Conservation (phyloP, 1,140 invertebrate genomes). For the Drosophila aff. region DNA sequence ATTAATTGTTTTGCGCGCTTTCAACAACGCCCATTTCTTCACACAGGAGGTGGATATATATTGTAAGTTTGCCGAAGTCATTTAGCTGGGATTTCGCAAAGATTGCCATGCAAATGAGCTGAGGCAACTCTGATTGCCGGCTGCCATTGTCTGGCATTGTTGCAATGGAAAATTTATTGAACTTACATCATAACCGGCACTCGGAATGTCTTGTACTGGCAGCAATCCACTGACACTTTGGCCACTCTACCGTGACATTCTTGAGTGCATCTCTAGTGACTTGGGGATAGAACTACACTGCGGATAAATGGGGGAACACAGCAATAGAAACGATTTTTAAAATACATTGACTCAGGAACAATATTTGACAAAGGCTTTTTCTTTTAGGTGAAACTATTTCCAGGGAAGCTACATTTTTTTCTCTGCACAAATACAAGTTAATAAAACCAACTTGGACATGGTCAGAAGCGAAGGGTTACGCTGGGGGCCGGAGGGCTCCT, state of each 20-base stretch:
- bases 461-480: conserved; percentile 16
- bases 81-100: conserved; percentile 62
- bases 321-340: not conserved
- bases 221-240: conserved; percentile 64
- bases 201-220: conserved; percentile 36
- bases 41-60: conserved; percentile 18
- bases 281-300: conserved; percentile 15
- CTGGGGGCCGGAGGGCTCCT: not conserved
- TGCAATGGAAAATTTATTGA: conserved; percentile 66
- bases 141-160: conserved; percentile 50
- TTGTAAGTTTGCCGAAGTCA: conserved; percentile 41
- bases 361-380: not conserved
- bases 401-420: not conserved
- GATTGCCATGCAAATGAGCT: conserved; percentile 57
- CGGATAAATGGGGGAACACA: not conserved
- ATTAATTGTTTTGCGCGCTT: conserved; percentile 69
- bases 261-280: conserved; percentile 62
- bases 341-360: not conserved
- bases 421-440: conserved; percentile 60
- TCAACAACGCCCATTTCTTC: conserved; percentile 73
- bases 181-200: conserved; percentile 65
- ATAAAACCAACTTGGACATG: conserved; percentile 69
- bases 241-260: conserved; percentile 73
- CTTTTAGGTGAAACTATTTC: not conserved
- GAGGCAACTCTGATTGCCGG: conserved; percentile 44